A percentile compares a stretch with the other conserved stretches of the same genome.
Conservation (phyloP, 1,140 invertebrate species). For the Panagrolaimus sp. region DNA sequence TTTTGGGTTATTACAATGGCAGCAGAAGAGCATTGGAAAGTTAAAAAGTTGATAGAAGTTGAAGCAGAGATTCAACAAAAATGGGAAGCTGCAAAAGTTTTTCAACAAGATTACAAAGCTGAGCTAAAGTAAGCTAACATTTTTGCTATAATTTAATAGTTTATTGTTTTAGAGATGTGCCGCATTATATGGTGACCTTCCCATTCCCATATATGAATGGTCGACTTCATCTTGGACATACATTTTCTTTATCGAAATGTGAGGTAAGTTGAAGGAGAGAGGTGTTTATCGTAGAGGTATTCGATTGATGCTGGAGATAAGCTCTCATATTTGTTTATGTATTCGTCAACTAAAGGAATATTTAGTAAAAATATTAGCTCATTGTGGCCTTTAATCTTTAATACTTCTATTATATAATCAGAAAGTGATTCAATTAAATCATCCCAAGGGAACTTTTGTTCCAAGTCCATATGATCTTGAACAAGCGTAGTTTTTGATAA, state of each 20-base stretch:
- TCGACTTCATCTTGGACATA: slow-evolving; percentile 89
- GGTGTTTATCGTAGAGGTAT: too few species aligned
- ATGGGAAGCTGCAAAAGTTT: slow-evolving; percentile 49
- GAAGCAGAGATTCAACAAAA: slow-evolving; percentile 48
- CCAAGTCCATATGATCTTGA: slow-evolving; percentile 91
- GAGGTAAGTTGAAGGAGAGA: slow-evolving; percentile 69
- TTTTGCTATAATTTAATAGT: too few species aligned
- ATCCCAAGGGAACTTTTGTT: slow-evolving; percentile 92
- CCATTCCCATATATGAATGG: slow-evolving; percentile 99
- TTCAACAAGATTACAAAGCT: slow-evolving; percentile 44
- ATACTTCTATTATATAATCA: slow-evolving; percentile 99
- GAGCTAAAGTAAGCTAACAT: slow-evolving; percentile 26
- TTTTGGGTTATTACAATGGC: background rate
- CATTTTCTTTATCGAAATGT: slow-evolving; percentile 92
- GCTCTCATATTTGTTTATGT: too few species aligned
- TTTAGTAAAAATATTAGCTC: too few species aligned
- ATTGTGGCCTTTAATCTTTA: too few species aligned
- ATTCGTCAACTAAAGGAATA: too few species aligned
- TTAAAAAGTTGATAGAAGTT: slow-evolving; percentile 45
- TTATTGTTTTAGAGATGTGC: too few species aligned
- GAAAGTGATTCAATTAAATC: slow-evolving; percentile 98
- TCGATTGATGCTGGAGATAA: too few species aligned
- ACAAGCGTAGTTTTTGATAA: slow-evolving; percentile 86
- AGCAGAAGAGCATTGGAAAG: slow-evolving; percentile 54
- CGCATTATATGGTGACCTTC: slow-evolving; percentile 90